Evolutionary conservation across 2,888 invertebrate species (phyloP).

Genomic region (Sarcophaga rosellei): DNA sequence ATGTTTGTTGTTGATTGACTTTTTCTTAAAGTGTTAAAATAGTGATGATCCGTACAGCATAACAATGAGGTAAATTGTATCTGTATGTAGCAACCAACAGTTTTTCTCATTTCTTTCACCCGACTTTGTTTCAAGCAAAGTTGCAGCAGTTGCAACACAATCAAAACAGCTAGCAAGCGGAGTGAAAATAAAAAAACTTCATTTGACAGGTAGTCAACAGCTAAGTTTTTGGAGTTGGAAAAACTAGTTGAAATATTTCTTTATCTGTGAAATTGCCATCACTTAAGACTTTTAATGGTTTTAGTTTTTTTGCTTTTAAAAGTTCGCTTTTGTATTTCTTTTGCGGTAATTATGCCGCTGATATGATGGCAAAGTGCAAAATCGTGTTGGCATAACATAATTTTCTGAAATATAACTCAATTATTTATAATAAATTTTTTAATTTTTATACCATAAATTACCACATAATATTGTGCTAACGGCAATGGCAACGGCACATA

Average conservation of each 20-base stretch:
- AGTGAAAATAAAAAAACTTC: constrained; percentile 15
- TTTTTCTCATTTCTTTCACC: constrained; percentile 35
- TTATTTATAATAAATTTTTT: constrained; percentile 54
- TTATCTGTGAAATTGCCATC: constrained; percentile 55
- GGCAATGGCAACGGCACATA: not conserved
- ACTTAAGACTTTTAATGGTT: constrained; percentile 9
- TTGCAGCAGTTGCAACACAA: not conserved
- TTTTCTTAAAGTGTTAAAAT: constrained; percentile 64
- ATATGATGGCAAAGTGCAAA: constrained; percentile 69
- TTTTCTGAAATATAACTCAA: constrained; percentile 66
- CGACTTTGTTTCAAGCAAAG: not conserved
- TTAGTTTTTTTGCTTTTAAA: constrained; percentile 7
- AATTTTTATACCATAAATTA: constrained; percentile 22
- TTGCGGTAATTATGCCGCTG: constrained; percentile 33
- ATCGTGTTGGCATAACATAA: constrained; percentile 65
- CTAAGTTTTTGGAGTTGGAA: constrained; percentile 49
- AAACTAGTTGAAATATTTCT: constrained; percentile 52
- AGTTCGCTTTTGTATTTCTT: constrained; percentile 12
- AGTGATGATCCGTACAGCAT: constrained; percentile 44
- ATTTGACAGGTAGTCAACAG: constrained; percentile 55
- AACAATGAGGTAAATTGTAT: constrained; percentile 41
- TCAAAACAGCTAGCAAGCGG: constrained; percentile 42
- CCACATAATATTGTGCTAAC: not conserved
- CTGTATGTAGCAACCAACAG: not conserved
- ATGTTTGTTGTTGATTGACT: constrained; percentile 44